Evolutionary conservation across 2,888 invertebrate species (phyloP), one percentile per base, ranked within the genome.

Genomic region (Syrphus vitripennis): DNA sequence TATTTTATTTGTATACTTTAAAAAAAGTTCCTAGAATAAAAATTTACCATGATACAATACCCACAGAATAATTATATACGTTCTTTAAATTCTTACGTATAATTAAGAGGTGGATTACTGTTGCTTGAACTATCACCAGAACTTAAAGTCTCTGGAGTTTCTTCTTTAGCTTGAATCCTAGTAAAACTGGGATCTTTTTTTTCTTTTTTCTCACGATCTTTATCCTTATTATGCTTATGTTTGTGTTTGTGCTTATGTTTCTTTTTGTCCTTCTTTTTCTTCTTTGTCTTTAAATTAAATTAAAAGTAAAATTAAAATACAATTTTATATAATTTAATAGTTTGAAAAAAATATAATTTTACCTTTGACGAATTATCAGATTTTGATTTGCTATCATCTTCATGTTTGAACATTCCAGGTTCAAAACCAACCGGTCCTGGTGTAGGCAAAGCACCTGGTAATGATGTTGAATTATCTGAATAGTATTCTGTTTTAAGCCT

Each of bases 221-320:
- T 93, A 37, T 95, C 94, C 90, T 95, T 94, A 67, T 94, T 96
- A 90, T 97, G 97, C 89, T 97, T 97, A 90, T 97, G 97, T 90
- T 97, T 97, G 90, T 98, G 97, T 91, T 97, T 98, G 91, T 98
- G 97, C 91, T 98, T 98, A 92, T 97, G 95, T 90, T 96, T 96
- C 89, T 96, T 95, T 89, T 96, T 96, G 40, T 96, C 95, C 89
- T 96, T 96, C 89, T 96, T 96, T 59, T 96, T 95, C 89, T 96
- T 96, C 91, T 96, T 96, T 92, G 95, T 95, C 92, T 96, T 37
- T 42, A 37, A 87, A 9, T 71, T 70, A 21, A 53, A 48, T 63
- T 55, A 42, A 40, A 12, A n/a, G n/a, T n/a, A n/a, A n/a, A n/a
- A n/a, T n/a, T n/a, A n/a, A n/a, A n/a, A n/a, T n/a, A n/a, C n/a